Base-by-base conservation (phyloP, 2,797 vertebrate species). In the Synaphobranchus kaupii region DNA sequence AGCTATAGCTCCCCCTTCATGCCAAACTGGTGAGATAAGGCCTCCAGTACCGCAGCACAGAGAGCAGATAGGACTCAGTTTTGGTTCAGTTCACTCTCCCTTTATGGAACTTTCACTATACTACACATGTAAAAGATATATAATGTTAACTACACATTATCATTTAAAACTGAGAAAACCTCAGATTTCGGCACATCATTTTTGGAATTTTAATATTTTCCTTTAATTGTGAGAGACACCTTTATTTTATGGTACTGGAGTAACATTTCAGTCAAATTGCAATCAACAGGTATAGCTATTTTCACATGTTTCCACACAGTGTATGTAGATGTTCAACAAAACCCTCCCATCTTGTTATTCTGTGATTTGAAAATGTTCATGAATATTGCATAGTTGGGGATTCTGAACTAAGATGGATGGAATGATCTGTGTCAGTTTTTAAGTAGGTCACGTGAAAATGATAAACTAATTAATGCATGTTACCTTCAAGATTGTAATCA, bases 1-100 rank as follows among this genome's bases (percentile, higher is more conserved):
- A 97, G 96, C 97, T 95, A 97, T 94, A 98, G 98, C 98, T 97
- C 98, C 98, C 98, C 98, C 98, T 99, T 98, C 96, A 97, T 98
- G 98, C 94, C 96, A 95, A 94, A 95, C 92, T 92, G 93, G 94
- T 94, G 95, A 97, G 94, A 95, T 93, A 94, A 96, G 94, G 89
- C 95, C 89, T 92, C 88, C 89, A 90, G 90, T n/a, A 80, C 88
- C 10, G 83, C 34, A 63, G 84, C 84, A 66, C 58, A 50, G 48
- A 44, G 15, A 44, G 58, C 56, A 66, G 56, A 50, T 47, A 39
- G 68, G 60, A 85, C 63, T 6, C 2, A 17, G 63, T 9, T 48
- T 34, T 28, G 17, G 4, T 15, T 50, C 22, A 44, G 2, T 6
- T 3, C 84, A 66, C n/a, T 25, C 44, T 34, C 50, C n/a, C n/a